Percentiles rank a stretch among this genome's conserved stretches.
phyloP scores from a whole-genome alignment of 2,797 vertebrate species.

The Epinephelus awoara region DNA sequence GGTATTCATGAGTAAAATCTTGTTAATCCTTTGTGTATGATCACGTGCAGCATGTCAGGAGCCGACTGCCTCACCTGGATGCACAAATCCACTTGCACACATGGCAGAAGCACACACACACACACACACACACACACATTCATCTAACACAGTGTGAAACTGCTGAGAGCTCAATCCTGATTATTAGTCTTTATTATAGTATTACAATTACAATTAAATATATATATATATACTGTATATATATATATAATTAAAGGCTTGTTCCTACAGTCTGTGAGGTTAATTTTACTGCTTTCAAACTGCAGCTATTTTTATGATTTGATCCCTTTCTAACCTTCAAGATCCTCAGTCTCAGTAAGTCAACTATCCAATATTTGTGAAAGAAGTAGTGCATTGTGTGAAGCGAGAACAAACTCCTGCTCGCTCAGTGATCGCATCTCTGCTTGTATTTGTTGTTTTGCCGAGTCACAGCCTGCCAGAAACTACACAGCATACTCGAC shows the following conservation, averaged over 20 bases:
- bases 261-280: background rate
- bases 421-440: constrained; percentile 38
- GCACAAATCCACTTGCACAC: background rate
- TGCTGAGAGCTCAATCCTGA: background rate
- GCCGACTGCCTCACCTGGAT: background rate
- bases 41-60: constrained; percentile 1
- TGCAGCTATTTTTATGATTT: constrained; percentile 16
- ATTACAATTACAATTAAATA: no score
- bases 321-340: background rate
- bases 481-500: constrained; percentile 1
- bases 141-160: background rate
- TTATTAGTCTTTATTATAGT: background rate
- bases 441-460: constrained; percentile 48
- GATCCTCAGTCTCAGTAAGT: background rate
- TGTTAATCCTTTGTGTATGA: constrained; percentile 5
- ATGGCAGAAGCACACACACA: background rate
- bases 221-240: background rate
- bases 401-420: constrained; percentile 24
- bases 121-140: background rate
- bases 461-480: constrained; percentile 31
- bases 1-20: constrained; percentile 16
- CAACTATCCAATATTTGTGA: constrained; percentile 20
- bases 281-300: background rate
- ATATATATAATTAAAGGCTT: background rate
- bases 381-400: constrained; percentile 15